Base-by-base conservation (phyloP, 2,888 invertebrate genomes). In the Creontiades dilutus region DNA sequence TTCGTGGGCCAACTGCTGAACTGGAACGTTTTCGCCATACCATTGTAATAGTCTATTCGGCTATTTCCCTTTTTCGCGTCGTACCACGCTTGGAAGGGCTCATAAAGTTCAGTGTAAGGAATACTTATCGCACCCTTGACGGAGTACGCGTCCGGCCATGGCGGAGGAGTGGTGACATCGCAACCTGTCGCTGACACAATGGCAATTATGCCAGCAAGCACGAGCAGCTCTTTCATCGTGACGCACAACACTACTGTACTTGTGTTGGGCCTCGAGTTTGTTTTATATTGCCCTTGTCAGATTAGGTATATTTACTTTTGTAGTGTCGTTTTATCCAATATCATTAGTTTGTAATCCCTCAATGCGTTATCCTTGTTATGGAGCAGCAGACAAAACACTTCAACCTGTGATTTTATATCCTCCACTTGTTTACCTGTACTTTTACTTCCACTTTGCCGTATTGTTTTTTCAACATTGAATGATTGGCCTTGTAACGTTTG, bases 1-100 rank as follows among this genome's bases (percentile, higher is more conserved):
- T 94, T 94, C 5, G 95, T 96, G 90, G 93, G 93, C 90, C 93
- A 93, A 0, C 94, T 94, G 0, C 95, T 94, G 46, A 98, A 93
- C 93, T 98, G 98, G 92, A 97, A 97, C 0, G 98, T 99, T 93
- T 97, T 96, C 16, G 98, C 98, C 96, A 98, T 97, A 85, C 94
- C 95, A 95, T 97, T 98, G 94, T 99, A 99, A 93, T 98, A 99
- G 93, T 99, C 99, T 91, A 99, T 97, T 82, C 99, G 95, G 76
- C 98, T 98, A 90, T 95, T 96, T 89, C 95, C 95, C 87, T 95
- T 95, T 7, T 94, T 94, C 48, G 94, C 95, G 94, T 99, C 98
- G 92, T 95, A 98, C 96, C 97, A 98, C 14, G 97, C 97, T 92
- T 95, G 96, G 93, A 99, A 98, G 0, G 98, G 98, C 93, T 99